A percentile compares a stretch with the other conserved stretches of the same genome.
phyloP scores from a whole-genome alignment of 2,113 vertebrate species.

The Notothenia coriiceps region DNA sequence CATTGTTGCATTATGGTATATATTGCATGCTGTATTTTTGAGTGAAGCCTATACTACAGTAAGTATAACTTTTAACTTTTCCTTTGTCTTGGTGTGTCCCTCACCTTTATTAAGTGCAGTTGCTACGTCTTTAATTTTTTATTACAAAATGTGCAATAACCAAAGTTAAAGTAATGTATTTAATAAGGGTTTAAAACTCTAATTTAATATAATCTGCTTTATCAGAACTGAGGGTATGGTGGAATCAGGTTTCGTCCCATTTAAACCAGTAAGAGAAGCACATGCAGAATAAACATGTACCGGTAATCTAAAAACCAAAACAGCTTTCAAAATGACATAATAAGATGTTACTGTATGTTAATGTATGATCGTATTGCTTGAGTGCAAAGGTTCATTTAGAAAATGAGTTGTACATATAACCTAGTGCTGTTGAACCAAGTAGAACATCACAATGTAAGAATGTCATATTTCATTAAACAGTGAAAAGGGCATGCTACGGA shows the following conservation, averaged over 20 bases:
- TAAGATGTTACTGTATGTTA: neutral
- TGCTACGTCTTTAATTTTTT: accelerated
- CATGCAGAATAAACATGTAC: neutral
- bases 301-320: neutral
- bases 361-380: neutral
- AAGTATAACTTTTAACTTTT: no score
- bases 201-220: neutral
- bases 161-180: no score
- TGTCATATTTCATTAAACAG: neutral
- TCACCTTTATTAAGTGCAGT: neutral
- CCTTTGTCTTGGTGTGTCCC: neutral
- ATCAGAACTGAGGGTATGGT: neutral
- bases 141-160: neutral
- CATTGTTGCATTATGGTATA: no score
- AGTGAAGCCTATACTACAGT: no score
- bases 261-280: neutral
- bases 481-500: neutral
- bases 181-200: neutral
- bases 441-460: neutral
- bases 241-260: neutral
- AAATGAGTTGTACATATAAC: neutral
- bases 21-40: no score
- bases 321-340: no score
- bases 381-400: neutral
- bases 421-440: no score